Evolutionary conservation across 2,797 vertebrate genomes (phyloP).

Genomic region (Rhincodon typus): DNA sequence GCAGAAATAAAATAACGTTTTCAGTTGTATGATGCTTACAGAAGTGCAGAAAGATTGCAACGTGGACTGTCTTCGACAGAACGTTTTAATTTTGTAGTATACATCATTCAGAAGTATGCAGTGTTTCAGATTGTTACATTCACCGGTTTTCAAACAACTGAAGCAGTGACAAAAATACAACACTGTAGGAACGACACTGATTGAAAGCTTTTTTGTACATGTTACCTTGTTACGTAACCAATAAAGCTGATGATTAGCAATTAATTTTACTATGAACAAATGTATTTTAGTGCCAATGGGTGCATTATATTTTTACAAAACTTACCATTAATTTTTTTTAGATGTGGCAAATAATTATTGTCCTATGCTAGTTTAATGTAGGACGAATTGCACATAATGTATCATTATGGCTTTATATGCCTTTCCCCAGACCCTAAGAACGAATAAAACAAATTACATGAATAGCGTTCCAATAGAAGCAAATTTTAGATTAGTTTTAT

Average conservation of each 20-base stretch:
- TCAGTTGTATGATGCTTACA: neutral
- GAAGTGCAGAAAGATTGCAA: neutral
- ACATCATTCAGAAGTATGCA: neutral
- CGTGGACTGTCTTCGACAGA: neutral
- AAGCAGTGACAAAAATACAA: neutral
- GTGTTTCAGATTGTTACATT: neutral
- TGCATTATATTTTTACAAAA: neutral
- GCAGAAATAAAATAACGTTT: neutral
- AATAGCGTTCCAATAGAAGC: neutral
- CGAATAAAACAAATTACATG: neutral
- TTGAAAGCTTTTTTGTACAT: neutral
- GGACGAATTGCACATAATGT: neutral
- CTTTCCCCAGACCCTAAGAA: neutral
- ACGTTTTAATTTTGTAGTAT: neutral
- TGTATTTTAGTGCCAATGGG: neutral
- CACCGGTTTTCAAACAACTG: neutral
- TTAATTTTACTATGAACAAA: neutral
- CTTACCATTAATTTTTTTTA: neutral
- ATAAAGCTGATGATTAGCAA: neutral
- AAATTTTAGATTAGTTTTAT: constrained; percentile 8
- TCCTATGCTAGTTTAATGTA: neutral
- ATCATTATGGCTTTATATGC: neutral
- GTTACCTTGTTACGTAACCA: neutral
- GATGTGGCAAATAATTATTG: neutral
- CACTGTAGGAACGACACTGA: too few relatives aligned